phyloP scores from a whole-genome alignment of 2,113 vertebrate genomes.

The Onychorhynchus coronatus region DNA sequence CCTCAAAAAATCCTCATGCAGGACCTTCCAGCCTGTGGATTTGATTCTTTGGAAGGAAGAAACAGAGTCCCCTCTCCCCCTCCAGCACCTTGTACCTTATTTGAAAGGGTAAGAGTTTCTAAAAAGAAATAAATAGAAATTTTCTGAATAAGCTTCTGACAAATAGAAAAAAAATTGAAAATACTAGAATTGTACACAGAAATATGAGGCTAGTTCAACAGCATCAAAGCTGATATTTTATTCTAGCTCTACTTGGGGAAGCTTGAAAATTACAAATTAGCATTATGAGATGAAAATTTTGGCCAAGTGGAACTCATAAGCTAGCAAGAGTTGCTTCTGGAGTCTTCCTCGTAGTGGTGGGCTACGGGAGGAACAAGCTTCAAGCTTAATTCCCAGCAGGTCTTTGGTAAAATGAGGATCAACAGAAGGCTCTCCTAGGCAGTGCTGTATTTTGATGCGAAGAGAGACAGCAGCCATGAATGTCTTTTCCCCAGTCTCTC shows the following conservation, averaged over 20 bases:
- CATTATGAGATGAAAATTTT: background rate
- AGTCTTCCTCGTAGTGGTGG: background rate
- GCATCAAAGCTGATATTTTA: background rate
- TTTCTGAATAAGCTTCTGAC: background rate
- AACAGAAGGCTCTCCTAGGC: background rate
- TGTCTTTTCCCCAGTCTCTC: background rate
- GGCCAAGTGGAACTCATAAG: background rate
- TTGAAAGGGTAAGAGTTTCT: background rate
- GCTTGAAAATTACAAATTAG: background rate
- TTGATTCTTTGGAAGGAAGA: background rate
- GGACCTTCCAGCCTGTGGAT: background rate
- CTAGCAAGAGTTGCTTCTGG: background rate
- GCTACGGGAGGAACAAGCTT: background rate
- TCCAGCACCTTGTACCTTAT: fast-evolving
- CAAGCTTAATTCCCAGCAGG: background rate
- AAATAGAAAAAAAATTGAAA: background rate
- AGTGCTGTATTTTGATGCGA: background rate
- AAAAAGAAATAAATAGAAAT: background rate
- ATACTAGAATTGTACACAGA: background rate
- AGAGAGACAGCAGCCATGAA: background rate
- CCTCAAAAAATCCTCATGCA: background rate
- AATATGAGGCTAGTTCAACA: background rate
- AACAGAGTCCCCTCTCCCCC: background rate
- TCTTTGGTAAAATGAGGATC: background rate
- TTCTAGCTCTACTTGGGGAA: background rate